A percentile compares a stretch with the other conserved stretches of the same genome.
These are phyloP conservation scores for Tylochromis polylepis DNA, from an alignment of 2,113 vertebrate species.

Conservation along the genomic window DNA sequence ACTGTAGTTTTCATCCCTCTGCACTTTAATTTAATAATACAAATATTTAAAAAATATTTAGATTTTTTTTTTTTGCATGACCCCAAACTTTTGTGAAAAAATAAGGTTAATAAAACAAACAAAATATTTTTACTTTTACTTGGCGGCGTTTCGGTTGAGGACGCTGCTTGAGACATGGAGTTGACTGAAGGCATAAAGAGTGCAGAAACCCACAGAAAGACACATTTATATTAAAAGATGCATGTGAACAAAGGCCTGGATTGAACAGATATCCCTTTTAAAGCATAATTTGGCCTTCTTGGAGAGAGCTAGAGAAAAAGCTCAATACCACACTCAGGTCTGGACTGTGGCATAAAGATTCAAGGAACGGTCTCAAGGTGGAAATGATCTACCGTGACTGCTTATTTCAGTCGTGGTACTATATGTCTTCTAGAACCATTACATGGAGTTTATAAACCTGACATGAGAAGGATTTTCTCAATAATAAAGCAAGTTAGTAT, in stretches of 20 bases:
- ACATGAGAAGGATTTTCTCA: background rate
- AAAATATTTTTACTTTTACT: constrained; percentile 9
- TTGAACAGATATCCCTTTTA: background rate
- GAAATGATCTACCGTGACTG: background rate
- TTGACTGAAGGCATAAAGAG: constrained; percentile 16
- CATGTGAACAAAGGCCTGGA: background rate
- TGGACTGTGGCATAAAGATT: background rate
- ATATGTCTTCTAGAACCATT: background rate
- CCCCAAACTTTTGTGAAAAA: background rate
- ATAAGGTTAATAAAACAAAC: background rate
- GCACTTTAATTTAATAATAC: background rate
- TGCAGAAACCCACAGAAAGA: background rate
- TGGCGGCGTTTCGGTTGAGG: background rate
- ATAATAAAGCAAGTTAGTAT: background rate
- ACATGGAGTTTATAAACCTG: background rate
- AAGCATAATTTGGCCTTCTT: background rate
- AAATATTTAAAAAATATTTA: background rate
- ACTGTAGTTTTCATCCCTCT: background rate
- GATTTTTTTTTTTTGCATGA: background rate
- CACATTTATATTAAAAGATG: background rate
- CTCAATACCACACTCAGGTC: background rate
- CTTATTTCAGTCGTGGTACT: background rate
- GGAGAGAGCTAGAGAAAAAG: background rate
- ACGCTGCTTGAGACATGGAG: background rate
- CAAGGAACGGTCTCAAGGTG: background rate